A percentile compares a stretch with the other conserved stretches of the same genome.
Evolutionary conservation across 2,113 vertebrate genomes (phyloP).

Genomic region (Aphyosemion australe): DNA sequence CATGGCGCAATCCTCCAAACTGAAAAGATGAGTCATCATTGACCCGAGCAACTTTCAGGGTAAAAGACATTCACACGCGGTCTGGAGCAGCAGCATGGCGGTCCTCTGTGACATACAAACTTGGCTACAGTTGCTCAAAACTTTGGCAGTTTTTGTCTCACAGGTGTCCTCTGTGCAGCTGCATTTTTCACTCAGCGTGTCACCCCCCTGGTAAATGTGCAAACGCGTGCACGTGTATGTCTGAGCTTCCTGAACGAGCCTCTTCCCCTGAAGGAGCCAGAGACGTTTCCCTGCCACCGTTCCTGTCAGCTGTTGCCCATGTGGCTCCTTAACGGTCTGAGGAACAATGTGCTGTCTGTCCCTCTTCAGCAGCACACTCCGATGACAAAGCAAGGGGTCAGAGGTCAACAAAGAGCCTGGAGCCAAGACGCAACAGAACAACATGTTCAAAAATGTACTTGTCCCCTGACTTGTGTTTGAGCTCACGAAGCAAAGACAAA

Average conservation of each 20-base stretch:
- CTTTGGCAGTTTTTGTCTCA: conserved; percentile 52
- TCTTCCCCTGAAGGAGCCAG: conserved; percentile 38
- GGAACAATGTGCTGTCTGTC: conserved; percentile 63
- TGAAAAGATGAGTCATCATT: conserved; percentile 57
- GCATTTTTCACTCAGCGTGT: conserved; percentile 36
- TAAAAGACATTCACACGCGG: conserved; percentile 55
- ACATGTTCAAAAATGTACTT: conserved; percentile 40
- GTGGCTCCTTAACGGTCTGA: conserved; percentile 59
- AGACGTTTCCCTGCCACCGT: conserved; percentile 47
- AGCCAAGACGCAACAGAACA: conserved; percentile 22
- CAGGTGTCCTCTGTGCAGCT: conserved; percentile 56
- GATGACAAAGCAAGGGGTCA: conserved; percentile 38
- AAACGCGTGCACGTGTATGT: conserved; percentile 30
- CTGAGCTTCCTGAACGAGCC: background rate
- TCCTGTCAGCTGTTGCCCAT: conserved; percentile 48
- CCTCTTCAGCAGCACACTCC: conserved; percentile 40
- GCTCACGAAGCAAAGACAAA: conserved; percentile 2
- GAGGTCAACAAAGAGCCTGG: conserved; percentile 45
- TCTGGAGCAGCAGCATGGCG: conserved; percentile 43
- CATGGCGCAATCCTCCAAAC: conserved; percentile 34
- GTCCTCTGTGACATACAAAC: conserved; percentile 51
- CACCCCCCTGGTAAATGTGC: conserved; percentile 29
- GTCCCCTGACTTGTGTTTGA: conserved; percentile 21
- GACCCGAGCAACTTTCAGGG: conserved; percentile 45
- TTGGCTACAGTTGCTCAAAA: conserved; percentile 45